These are phyloP conservation scores for Proterorhinus semilunaris DNA, from an alignment of 2,113 vertebrate genomes.

Conservation along the genomic window DNA sequence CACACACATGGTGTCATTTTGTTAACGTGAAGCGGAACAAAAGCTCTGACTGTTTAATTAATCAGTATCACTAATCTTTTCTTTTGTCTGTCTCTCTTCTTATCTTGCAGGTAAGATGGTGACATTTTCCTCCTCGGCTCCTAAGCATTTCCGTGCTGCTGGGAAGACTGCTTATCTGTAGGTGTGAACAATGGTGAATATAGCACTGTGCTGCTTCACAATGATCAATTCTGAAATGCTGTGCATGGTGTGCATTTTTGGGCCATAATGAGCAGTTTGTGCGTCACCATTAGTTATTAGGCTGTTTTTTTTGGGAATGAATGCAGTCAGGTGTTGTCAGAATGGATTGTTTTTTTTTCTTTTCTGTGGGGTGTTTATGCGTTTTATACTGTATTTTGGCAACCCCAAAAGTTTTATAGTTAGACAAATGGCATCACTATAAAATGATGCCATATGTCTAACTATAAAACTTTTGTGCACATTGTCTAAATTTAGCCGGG, in stretches of 20 bases:
- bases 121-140: background rate
- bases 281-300: too few relatives aligned
- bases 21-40: background rate
- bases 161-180: background rate
- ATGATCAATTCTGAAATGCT: too few relatives aligned
- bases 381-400: too few relatives aligned
- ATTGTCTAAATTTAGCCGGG: background rate
- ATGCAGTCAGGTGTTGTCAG: too few relatives aligned
- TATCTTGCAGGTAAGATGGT: constrained; percentile 1
- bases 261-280: background rate
- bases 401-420: background rate
- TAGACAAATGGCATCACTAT: background rate
- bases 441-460: too few relatives aligned
- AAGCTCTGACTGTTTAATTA: background rate
- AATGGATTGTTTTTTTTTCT: too few relatives aligned
- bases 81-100: background rate
- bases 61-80: background rate
- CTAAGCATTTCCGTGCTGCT: background rate
- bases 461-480: too few relatives aligned
- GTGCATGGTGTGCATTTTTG: too few relatives aligned
- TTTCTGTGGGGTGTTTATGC: too few relatives aligned
- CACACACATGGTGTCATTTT: background rate
- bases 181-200: background rate
- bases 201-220: too few relatives aligned
- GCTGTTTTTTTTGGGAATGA: too few relatives aligned